phyloP scores from a whole-genome alignment of 2,888 invertebrate species.

The Ceraclea dissimilis region DNA sequence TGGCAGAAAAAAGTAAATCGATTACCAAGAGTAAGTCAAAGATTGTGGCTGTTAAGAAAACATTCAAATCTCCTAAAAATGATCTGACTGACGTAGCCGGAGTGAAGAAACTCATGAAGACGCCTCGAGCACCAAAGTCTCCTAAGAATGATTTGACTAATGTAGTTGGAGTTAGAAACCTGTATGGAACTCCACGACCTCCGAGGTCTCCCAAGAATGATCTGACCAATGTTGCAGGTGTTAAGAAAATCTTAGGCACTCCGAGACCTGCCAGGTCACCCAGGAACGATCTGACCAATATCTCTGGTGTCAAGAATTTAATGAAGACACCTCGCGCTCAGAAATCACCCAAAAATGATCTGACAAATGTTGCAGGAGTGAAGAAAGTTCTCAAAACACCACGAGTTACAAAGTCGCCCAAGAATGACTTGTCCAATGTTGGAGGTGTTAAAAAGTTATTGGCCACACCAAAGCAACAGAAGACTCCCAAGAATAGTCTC shows the following conservation, averaged over 20 bases:
- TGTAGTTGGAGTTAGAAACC: conserved; percentile 35
- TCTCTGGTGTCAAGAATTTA: conserved; percentile 37
- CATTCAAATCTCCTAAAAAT: conserved; percentile 31
- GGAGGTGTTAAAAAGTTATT: conserved; percentile 36
- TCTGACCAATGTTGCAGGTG: conserved; percentile 33
- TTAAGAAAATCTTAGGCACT: conserved; percentile 32
- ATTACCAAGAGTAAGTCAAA: background rate
- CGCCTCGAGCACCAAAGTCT: conserved; percentile 29
- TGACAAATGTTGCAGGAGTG: conserved; percentile 38
- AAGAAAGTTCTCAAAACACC: conserved; percentile 34
- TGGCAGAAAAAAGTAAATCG: background rate
- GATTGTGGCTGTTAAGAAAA: conserved; percentile 4
- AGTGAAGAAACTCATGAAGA: conserved; percentile 35
- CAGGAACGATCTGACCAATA: conserved; percentile 35
- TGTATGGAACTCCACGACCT: conserved; percentile 31
- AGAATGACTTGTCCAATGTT: conserved; percentile 35
- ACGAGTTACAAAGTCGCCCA: conserved; percentile 31
- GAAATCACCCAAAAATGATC: conserved; percentile 34
- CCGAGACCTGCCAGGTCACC: conserved; percentile 31
- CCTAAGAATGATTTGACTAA: conserved; percentile 36
- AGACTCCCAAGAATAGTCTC: conserved; percentile 33
- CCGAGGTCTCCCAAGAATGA: conserved; percentile 34
- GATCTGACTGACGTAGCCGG: conserved; percentile 39
- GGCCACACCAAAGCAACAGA: conserved; percentile 28
- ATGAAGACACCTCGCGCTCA: conserved; percentile 2